Evolutionary conservation across 2,113 vertebrate genomes (phyloP), one percentile per base, ranked within the genome.

Genomic region (Pseudopodoces humilis): DNA sequence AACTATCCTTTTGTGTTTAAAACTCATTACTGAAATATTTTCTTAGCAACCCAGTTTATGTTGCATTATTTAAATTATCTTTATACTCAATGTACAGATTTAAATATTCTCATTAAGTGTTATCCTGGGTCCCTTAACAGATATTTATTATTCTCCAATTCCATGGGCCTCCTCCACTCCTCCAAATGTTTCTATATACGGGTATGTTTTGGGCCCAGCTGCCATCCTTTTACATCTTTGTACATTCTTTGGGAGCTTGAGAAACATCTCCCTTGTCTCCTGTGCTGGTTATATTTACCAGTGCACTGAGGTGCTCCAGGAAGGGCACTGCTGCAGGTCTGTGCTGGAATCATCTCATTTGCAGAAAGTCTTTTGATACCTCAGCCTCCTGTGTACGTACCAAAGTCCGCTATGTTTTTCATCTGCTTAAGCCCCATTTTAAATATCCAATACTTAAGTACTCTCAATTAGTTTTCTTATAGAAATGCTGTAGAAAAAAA

Each of bases 381-480:
- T 79, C 11, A 9, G 16, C 19, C 39, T 65, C 13, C 19, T 76
- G 27, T 27, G 10, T 67, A 33, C 0, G 0, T 39, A 55, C 4
- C n/a, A 31, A 84, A 76, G 12, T 27, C 33, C 22, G 1, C 10
- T 52, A 3, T 35, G 15, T 28, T 88, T 88, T 76, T 47, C 52
- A 13, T 27, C 43, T 76, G 23, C 30, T 46, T 37, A 52, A 46
- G 2, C 5, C 7, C 10, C 11, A 11, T 52, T 87, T 30, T 76
- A 70, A 71, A 50, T 55, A 70, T 37, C 22, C 9, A 9, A 60
- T 80, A 15, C 9, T 60, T 35, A 41, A 70, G n/a, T 37, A 15
- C 3, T 67, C 14, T 87, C 14, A 30, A 6, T 53, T 63, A 49
- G 3, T 62, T 25, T 77, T 72, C 43, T 74, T 78, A 64, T 9